These are phyloP conservation scores for Eristalis intricaria DNA, from an alignment of 2,888 invertebrate species.

Conservation along the genomic window DNA sequence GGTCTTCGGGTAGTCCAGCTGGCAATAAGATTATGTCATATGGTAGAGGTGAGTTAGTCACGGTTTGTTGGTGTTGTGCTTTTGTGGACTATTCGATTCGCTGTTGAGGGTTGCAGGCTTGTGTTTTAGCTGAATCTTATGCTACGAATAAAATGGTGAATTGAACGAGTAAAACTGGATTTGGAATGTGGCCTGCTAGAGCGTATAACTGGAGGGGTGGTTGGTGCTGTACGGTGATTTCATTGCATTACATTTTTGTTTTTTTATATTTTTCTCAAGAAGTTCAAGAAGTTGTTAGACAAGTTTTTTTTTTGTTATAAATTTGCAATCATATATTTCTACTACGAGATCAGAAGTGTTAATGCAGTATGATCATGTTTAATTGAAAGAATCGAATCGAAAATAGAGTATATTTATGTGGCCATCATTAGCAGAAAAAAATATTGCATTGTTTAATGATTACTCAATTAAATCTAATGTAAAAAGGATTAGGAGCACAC, in stretches of 20 bases:
- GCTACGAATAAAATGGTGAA: constrained; percentile 37
- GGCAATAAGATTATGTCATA: constrained; percentile 68
- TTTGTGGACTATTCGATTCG: neutral
- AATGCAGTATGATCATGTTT: no score
- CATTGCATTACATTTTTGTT: constrained; percentile 26
- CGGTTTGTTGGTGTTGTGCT: constrained; percentile 26
- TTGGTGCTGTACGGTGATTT: constrained; percentile 5
- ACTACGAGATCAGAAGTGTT: neutral
- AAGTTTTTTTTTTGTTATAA: constrained; percentile 17
- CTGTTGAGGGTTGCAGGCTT: neutral
- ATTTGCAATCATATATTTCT: neutral
- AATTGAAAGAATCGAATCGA: no score
- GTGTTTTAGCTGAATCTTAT: constrained; percentile 5
- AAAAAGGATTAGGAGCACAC: no score
- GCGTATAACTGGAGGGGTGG: neutral
- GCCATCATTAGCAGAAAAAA: no score
- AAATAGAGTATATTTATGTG: no score
- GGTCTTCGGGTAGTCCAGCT: constrained; percentile 52
- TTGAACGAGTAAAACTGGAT: constrained; percentile 64
- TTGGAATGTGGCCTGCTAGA: constrained; percentile 52
- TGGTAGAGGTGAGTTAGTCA: constrained; percentile 66
- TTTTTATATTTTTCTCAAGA: neutral
- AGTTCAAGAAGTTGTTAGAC: constrained; percentile 25
- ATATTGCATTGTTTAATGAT: no score
- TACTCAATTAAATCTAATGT: no score